A percentile compares a stretch with the other conserved stretches of the same genome.
phyloP scores from a whole-genome alignment of 2,888 invertebrate genomes.

The Drosophila maculinotata region DNA sequence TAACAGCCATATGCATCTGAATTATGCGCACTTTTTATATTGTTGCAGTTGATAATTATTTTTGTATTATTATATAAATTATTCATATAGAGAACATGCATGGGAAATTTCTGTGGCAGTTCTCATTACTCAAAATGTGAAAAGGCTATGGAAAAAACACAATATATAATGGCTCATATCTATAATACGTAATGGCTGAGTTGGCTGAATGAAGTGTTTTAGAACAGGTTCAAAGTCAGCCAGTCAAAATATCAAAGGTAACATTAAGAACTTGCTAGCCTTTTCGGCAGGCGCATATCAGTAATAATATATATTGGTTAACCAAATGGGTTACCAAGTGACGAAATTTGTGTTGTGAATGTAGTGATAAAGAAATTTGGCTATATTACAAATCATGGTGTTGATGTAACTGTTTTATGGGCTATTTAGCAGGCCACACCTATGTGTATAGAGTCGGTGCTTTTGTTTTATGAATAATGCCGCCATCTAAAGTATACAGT shows the following conservation, averaged over 20 bases:
- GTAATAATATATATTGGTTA: slow-evolving; percentile 1
- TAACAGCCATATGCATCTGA: slow-evolving; percentile 10
- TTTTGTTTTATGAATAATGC: slow-evolving; percentile 7
- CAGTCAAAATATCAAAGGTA: slow-evolving; percentile 11
- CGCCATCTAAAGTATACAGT: not conserved
- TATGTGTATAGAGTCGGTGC: not conserved
- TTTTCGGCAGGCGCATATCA: slow-evolving; percentile 11
- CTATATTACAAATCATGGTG: not conserved
- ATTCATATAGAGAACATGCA: slow-evolving; percentile 37
- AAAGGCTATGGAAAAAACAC: slow-evolving; percentile 5
- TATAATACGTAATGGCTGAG: not conserved
- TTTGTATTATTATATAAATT: slow-evolving; percentile 37
- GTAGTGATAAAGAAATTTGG: slow-evolving; percentile 6
- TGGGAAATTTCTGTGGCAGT: slow-evolving; percentile 37
- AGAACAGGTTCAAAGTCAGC: slow-evolving; percentile 7
- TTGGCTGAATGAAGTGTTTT: not conserved
- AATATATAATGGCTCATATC: slow-evolving; percentile 2
- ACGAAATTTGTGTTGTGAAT: slow-evolving; percentile 21
- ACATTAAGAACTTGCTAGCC: slow-evolving; percentile 27
- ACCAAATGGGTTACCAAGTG: slow-evolving; percentile 1
- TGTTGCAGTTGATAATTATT: slow-evolving; percentile 9
- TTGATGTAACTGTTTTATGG: slow-evolving; percentile 3
- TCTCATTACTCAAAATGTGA: slow-evolving; percentile 13
- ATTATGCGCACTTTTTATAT: slow-evolving; percentile 3
- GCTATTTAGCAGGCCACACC: not conserved